Base-by-base conservation (phyloP, 2,113 vertebrate species). In the Atractosteus spatula region DNA sequence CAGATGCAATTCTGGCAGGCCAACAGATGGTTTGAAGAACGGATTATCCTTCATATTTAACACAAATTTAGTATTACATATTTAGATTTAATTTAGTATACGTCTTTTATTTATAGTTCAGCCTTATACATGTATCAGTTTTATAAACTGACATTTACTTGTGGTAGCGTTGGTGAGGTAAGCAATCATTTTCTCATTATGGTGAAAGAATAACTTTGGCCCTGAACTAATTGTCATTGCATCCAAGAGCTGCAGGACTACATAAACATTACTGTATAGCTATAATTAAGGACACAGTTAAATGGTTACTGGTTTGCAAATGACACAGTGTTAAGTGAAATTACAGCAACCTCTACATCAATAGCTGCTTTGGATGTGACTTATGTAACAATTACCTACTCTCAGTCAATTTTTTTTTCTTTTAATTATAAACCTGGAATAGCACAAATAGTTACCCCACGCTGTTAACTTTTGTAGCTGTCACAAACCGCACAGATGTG, bases 21-120 rank as follows among this genome's bases (percentile, higher is more conserved):
- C 59, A 75, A 78, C 73, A 78, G 79, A 80, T 80, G 74, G 73
- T 74, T 29, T 65, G 73, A 68, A 55, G 71, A 70, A 78, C 62
- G 63, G 66, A 71, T 74, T 80, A 70, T 74, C 45, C 55, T 76
- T 70, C 65, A 55, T 69, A 65, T 65, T 69, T 51, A 12, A 62
- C 47, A 42, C 14, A 68, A n/a, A 55, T 59, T 16, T 2, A 59
- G 57, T 5, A 8, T 59, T 59, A 13, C 5, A 6, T 5, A 10
- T 10, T 51, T 51, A 51, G 5, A 51, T 51, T 59, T 59, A 13
- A 5, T 8, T 16, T 59, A 13, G 2, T 59, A n/a, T 59, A n/a
- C 3, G n/a, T 59, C 14, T 59, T 16, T 59, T 59, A 13, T 16
- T n/a, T 59, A 5, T 13, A 59, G 11, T 59, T 59, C 47, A 29